Conservation (phyloP, 2,888 invertebrate genomes). For the Helicoverpa assulta region DNA sequence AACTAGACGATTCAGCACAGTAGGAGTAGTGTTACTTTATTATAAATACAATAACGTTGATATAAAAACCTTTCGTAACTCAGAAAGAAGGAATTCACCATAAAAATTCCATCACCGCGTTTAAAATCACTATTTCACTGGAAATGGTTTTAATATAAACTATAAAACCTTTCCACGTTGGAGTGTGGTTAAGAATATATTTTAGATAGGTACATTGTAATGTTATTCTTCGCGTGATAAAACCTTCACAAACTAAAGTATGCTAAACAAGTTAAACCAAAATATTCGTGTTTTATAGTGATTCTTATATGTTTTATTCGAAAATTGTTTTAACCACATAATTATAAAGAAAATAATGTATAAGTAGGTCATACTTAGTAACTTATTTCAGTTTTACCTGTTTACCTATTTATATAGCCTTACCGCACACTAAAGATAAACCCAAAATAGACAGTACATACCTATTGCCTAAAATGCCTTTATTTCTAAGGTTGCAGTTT, state of each 20-base stretch:
- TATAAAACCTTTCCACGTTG: constrained; percentile 27
- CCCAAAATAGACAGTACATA: no score
- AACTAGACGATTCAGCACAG: background rate
- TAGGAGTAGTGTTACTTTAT: no score
- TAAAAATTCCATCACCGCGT: constrained; percentile 47
- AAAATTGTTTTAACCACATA: constrained; percentile 6
- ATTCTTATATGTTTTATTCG: constrained; percentile 11
- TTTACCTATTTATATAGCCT: background rate
- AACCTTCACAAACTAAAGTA: constrained; percentile 2
- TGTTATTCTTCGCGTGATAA: constrained; percentile 36
- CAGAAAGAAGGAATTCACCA: constrained; percentile 18
- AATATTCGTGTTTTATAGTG: constrained; percentile 23
- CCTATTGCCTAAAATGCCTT: no score
- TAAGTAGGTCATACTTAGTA: no score
- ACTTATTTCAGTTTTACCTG: constrained; percentile 1
- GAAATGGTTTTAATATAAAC: constrained; percentile 46
- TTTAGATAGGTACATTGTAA: constrained; percentile 13
- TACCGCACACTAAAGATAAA: constrained; percentile 1
- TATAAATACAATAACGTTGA: background rate
- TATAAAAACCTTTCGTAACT: background rate
- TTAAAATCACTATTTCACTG: constrained; percentile 52
- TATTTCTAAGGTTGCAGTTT: background rate
- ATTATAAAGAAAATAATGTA: no score
- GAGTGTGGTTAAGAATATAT: constrained; percentile 43
- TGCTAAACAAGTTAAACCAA: constrained; percentile 7